Conservation (phyloP, 2,797 vertebrate species). For the Phoebastria nigripes region DNA sequence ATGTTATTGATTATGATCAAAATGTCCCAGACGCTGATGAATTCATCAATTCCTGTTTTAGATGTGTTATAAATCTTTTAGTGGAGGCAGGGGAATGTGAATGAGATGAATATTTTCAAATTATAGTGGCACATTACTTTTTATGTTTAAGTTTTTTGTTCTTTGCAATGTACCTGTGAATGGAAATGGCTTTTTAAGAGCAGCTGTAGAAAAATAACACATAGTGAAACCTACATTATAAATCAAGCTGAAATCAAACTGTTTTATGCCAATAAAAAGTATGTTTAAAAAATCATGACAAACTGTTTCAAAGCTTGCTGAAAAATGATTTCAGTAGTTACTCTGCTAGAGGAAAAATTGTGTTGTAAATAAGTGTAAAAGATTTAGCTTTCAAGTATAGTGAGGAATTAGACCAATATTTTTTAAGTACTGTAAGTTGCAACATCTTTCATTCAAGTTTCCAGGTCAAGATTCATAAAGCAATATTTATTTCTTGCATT, state of each 20-base stretch:
- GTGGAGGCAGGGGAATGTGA: constrained; percentile 47
- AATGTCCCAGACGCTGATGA: constrained; percentile 70
- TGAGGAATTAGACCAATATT: background rate
- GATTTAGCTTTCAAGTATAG: background rate
- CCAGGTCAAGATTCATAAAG: background rate
- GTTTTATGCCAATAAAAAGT: constrained; percentile 18
- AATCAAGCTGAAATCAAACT: constrained; percentile 43
- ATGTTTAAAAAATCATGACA: constrained; percentile 30
- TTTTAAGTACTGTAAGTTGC: background rate
- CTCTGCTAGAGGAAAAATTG: background rate
- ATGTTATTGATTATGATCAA: constrained; percentile 79
- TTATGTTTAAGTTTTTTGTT: constrained; percentile 50
- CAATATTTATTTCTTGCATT: background rate
- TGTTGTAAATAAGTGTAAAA: background rate
- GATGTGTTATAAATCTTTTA: constrained; percentile 73
- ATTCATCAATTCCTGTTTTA: constrained; percentile 73
- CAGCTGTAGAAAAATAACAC: constrained; percentile 29
- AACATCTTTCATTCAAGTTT: background rate
- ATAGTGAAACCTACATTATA: constrained; percentile 6
- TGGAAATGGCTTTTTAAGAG: constrained; percentile 45
- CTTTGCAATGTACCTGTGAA: background rate
- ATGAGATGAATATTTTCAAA: constrained; percentile 71
- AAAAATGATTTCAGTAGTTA: constrained; percentile 26
- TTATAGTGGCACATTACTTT: constrained; percentile 51
- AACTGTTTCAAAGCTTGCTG: constrained; percentile 1